Evolutionary conservation across 1,140 invertebrate species (phyloP), one percentile per base, ranked within the genome.

Genomic region (Maconellicoccus hirsutus): DNA sequence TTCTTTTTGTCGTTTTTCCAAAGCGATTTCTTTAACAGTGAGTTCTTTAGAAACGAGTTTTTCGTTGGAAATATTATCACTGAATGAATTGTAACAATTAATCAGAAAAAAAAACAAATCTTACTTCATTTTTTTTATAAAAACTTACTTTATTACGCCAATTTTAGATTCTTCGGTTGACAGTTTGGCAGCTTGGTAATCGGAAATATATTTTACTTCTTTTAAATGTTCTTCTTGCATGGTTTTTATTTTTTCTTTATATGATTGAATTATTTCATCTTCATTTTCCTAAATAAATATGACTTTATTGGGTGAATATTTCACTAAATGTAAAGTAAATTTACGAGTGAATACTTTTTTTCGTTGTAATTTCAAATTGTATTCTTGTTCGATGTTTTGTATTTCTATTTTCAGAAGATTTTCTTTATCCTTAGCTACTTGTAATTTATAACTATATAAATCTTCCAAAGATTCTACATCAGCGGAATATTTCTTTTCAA

Each of bases 381-480:
- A 66, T 19, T 66, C 61, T 26, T 66, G 14, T 66, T 66, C 22
- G 22, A 66, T 10, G 25, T 10, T 14, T 26, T 25, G 21, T 25
- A 66, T 66, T 66, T 66, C 22, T 8, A 16, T 66, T 66, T 66
- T 66, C 10, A 66, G 25, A 23, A 6, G 19, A 66, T 23, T 26
- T 66, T 66, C 61, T 66, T 66, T 66, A 4, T 66, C 61, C 25
- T 66, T 19, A 16, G 61, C 61, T 8, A 66, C 25, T 66, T 66
- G 61, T 26, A 66, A 26, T 66, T 66, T 66, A 26, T 66, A 66
- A 14, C 22, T 23, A 22, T 66, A 66, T 16, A 66, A 66, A 66
- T 66, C 25, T 66, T 66, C 61, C 2, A 26, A 10, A 12, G 19
- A 3, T 4, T 10, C 16, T 19, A 66, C 2, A 66, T 66, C 61